These are phyloP conservation scores for Actinia tenebrosa DNA, from an alignment of 64 coral and sea anemone species.

Conservation along the genomic window DNA sequence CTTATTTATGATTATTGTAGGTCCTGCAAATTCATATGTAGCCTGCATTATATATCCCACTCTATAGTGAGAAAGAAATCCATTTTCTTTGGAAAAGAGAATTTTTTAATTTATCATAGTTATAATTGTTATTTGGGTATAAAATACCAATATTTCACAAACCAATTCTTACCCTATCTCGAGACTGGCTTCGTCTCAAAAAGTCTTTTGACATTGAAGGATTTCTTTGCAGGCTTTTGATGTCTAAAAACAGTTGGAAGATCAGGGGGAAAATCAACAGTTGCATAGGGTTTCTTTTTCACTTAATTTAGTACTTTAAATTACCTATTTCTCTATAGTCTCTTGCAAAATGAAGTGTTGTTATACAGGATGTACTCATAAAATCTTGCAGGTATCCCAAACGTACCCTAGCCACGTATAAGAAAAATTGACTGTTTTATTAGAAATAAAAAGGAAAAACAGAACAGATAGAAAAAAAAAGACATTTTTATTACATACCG, in stretches of 20 bases:
- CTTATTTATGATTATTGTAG: too few species aligned
- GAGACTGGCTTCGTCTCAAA: background rate
- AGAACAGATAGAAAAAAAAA: background rate
- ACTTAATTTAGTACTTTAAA: too few species aligned
- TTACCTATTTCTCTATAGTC: conserved; percentile 67
- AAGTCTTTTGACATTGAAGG: background rate
- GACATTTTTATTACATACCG: conserved; percentile 37
- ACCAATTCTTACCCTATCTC: background rate
- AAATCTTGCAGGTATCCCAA: conserved; percentile 86
- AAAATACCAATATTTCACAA: background rate
- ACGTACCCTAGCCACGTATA: conserved; percentile 46
- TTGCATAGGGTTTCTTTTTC: too few species aligned
- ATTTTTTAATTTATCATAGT: too few species aligned
- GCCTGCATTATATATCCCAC: too few species aligned
- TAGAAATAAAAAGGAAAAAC: background rate
- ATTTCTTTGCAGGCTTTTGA: background rate
- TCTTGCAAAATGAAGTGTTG: conserved; percentile 75
- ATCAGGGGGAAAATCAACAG: background rate
- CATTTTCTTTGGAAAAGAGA: too few species aligned
- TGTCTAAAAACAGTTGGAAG: background rate
- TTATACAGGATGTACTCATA: conserved; percentile 91
- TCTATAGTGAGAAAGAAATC: too few species aligned
- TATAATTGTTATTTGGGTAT: too few species aligned
- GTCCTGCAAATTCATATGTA: too few species aligned
- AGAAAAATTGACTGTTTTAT: background rate